Conservation (phyloP, 2,797 vertebrate species). For the Propithecus perrieri region DNA sequence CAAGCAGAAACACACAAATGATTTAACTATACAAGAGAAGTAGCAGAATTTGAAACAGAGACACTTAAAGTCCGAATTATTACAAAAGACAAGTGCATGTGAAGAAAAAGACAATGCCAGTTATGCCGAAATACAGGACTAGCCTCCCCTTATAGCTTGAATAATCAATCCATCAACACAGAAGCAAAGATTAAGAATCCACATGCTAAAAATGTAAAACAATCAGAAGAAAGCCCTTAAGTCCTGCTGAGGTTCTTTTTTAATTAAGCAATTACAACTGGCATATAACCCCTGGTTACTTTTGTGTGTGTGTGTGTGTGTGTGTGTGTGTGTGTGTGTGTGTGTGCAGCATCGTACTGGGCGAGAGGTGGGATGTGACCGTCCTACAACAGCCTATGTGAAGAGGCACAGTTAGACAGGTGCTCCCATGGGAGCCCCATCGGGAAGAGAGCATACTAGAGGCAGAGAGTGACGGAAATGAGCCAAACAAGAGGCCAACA, state of each 20-base stretch:
- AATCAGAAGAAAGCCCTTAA: constrained; percentile 6
- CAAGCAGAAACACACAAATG: neutral
- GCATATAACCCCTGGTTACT: neutral
- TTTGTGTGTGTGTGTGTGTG: neutral
- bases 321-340: neutral
- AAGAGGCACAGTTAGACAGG: neutral
- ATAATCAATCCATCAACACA: neutral
- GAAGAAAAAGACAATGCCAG: neutral
- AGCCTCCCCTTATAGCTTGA: neutral
- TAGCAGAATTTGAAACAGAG: neutral
- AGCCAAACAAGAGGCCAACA: neutral
- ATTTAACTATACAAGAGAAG: neutral
- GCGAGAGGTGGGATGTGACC: neutral
- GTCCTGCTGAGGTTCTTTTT: constrained; percentile 22
- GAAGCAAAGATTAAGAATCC: constrained; percentile 26
- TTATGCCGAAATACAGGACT: neutral
- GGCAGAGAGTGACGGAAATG: neutral
- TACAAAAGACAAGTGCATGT: neutral
- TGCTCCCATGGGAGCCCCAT: neutral
- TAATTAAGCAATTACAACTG: constrained; percentile 40
- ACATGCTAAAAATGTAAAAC: neutral
- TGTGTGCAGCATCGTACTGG: neutral
- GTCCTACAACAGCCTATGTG: neutral
- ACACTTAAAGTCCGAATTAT: neutral
- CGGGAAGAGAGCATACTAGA: neutral